Conservation (phyloP, 2,113 vertebrate genomes). For the Sinocyclocheilus anophthalmus region DNA sequence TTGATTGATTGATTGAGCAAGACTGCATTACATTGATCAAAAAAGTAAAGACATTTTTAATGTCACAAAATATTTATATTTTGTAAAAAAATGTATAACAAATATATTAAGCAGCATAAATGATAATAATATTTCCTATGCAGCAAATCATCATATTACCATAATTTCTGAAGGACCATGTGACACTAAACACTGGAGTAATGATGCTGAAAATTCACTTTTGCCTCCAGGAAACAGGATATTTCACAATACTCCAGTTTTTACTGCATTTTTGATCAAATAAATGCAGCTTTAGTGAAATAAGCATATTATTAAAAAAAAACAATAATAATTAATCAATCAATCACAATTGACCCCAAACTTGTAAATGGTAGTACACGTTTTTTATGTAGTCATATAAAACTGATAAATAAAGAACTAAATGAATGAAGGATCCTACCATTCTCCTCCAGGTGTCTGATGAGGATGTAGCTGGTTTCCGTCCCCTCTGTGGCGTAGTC, state of each 20-base stretch:
- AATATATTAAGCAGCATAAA: background rate
- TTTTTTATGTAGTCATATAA: background rate
- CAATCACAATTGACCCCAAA: too few species aligned
- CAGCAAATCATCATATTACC: background rate
- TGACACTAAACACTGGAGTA: background rate
- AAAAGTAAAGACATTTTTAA: background rate
- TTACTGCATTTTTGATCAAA: background rate
- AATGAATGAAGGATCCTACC: conserved; percentile 72
- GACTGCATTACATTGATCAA: background rate
- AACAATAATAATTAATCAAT: too few species aligned
- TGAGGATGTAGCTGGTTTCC: conserved; percentile 85
- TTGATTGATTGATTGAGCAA: background rate
- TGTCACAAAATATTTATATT: background rate
- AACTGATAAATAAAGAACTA: background rate
- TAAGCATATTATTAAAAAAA: too few species aligned
- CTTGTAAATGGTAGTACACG: background rate
- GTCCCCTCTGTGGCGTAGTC: conserved; percentile 90
- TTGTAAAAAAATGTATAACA: background rate
- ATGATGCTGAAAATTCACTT: background rate
- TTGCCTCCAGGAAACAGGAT: background rate
- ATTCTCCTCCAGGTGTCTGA: conserved; percentile 88
- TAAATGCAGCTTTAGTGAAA: background rate
- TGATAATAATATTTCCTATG: background rate
- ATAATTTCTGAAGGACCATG: background rate
- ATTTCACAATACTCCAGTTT: background rate